Evolutionary conservation across 2,888 invertebrate genomes (phyloP).

Genomic region (Dolomedes plantarius): DNA sequence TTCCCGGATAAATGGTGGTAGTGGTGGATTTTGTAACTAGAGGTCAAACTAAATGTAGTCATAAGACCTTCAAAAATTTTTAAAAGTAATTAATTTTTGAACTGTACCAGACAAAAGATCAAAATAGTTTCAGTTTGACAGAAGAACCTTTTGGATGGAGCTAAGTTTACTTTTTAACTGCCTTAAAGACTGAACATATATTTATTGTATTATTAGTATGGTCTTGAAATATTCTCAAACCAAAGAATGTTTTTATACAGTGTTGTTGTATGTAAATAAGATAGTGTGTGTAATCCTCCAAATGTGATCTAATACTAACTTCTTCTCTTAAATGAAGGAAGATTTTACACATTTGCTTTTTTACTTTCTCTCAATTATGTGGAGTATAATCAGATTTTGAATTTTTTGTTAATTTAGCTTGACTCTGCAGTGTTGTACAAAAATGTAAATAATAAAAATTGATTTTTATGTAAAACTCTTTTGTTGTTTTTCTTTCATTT

Average conservation of each 20-base stretch:
- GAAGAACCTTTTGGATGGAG: neutral
- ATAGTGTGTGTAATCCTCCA: neutral
- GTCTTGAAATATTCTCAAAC: slow-evolving; percentile 26
- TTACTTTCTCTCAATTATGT: neutral
- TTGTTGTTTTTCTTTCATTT: neutral
- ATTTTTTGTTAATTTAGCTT: slow-evolving; percentile 45
- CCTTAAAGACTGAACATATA: slow-evolving; percentile 11
- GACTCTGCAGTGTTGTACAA: slow-evolving; percentile 42
- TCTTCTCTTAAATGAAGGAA: neutral
- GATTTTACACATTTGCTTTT: neutral
- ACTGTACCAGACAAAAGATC: neutral
- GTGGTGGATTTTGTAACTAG: too few species aligned
- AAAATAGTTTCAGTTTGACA: neutral
- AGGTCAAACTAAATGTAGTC: neutral
- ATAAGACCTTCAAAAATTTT: neutral
- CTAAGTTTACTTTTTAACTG: neutral
- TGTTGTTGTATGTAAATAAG: slow-evolving; percentile 37
- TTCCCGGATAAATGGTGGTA: neutral
- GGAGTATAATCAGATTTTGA: slow-evolving; percentile 2
- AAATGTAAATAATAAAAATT: slow-evolving; percentile 59
- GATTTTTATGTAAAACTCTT: slow-evolving; percentile 41
- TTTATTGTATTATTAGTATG: slow-evolving; percentile 14
- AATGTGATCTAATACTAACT: slow-evolving; percentile 1
- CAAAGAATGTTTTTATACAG: slow-evolving; percentile 57
- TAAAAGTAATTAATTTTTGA: neutral